Base-by-base conservation (phyloP, 2,888 invertebrate species). In the Trissoscelio sp. region DNA sequence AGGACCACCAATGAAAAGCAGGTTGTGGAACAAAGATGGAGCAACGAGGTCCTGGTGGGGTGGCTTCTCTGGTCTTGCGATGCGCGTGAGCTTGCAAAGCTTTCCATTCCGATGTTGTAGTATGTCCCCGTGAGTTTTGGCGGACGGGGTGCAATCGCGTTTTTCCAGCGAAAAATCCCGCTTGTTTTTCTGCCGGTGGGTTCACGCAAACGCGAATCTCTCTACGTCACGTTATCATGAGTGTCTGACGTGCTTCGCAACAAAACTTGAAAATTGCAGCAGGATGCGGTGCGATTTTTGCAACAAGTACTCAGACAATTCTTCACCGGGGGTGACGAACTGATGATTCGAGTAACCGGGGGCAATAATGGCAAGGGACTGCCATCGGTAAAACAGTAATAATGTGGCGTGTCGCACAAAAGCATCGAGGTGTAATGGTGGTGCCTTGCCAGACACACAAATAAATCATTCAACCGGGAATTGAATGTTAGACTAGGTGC, bases 91-190 rank as follows among this genome's bases (percentile, higher is more conserved):
- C 86, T 86, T 62, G 84, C 84, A 72, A 83, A 87, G 86, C 87
- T 85, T 86, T 88, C 85, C 88, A 89, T 89, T 89, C 88, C 87
- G 83, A 87, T 87, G 83, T 87, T 87, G 87, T 89, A 89, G 89
- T 90, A 85, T 87, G 88, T 88, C 87, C 87, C 88, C 70, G 89
- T 85, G 89, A 89, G 86, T 88, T 87, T 87, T 86, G 88, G 85
- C 86, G 83, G 84, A 87, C 86, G 85, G 86, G 79, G 64, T 81
- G 83, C 81, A 81, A 83, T 78, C 48, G 64, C 44, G 31, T 44
- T 53, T 37, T 34, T 16, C 78, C n/a, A n/a, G n/a, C n/a, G n/a
- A n/a, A n/a, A n/a, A n/a, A n/a, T n/a, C n/a, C n/a, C n/a, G n/a
- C n/a, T 51, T 62, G 74, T 75, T 82, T 83, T 73, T 81, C n/a